These are phyloP conservation scores for Conus betulinus DNA, from an alignment of 1,140 invertebrate genomes.

Conservation along the genomic window DNA sequence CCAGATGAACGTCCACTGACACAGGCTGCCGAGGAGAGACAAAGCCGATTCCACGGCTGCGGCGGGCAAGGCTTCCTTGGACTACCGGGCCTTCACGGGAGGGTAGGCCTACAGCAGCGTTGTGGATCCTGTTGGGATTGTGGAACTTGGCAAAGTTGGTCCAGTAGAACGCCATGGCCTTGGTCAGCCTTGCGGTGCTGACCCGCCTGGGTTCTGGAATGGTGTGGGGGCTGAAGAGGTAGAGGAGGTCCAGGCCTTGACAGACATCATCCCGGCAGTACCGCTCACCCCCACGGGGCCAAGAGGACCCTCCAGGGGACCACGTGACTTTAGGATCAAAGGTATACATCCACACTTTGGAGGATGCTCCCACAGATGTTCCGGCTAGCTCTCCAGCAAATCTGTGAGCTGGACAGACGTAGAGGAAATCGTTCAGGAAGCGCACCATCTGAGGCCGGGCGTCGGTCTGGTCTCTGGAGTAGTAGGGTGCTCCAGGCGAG, in stretches of 20 bases:
- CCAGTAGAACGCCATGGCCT: slow-evolving; percentile 46
- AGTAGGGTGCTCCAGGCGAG: neutral
- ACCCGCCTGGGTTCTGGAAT: slow-evolving; percentile 1
- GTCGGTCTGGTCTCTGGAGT: neutral
- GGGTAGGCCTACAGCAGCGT: neutral
- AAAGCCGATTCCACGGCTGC: neutral
- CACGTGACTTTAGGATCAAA: slow-evolving; percentile 32
- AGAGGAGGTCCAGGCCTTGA: slow-evolving; percentile 45
- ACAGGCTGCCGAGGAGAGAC: neutral
- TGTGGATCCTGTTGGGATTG: neutral
- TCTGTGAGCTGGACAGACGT: slow-evolving; percentile 17
- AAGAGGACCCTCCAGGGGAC: slow-evolving; percentile 16
- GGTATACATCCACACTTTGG: slow-evolving; percentile 43
- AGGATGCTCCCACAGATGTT: neutral
- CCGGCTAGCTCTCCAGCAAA: slow-evolving; percentile 21
- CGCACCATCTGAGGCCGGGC: slow-evolving; percentile 11
- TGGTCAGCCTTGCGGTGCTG: slow-evolving; percentile 6
- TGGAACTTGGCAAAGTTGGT: slow-evolving; percentile 46
- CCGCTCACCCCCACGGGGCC: slow-evolving; percentile 4
- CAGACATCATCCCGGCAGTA: slow-evolving; percentile 40
- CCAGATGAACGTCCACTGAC: neutral
- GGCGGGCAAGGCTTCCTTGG: neutral
- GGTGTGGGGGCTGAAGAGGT: slow-evolving; percentile 39
- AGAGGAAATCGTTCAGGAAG: slow-evolving; percentile 33
- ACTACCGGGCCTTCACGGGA: neutral